phyloP scores from a whole-genome alignment of 2,113 vertebrate genomes.

The Indri indri region DNA sequence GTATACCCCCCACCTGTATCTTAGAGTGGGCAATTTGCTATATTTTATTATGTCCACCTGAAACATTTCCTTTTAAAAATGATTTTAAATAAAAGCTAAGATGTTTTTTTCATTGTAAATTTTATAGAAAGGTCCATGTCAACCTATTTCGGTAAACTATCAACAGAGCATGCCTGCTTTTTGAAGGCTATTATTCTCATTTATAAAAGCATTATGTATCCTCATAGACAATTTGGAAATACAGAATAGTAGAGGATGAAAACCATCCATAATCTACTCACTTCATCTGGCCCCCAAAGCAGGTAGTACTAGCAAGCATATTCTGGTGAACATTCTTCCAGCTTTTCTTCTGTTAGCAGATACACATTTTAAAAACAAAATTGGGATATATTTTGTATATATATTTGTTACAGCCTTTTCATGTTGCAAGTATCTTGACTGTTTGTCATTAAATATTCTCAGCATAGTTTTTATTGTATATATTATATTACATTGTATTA shows the following conservation, averaged over 20 bases:
- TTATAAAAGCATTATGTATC: background rate
- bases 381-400: background rate
- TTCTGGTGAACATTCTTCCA: background rate
- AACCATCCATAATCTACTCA: background rate
- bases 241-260: background rate
- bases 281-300: background rate
- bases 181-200: background rate
- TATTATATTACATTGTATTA: background rate
- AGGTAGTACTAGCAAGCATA: background rate
- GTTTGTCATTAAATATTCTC: background rate
- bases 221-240: background rate
- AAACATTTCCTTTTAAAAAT: conserved; percentile 9
- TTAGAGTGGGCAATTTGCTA: background rate
- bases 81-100: background rate
- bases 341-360: background rate
- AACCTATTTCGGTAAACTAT: background rate
- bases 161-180: background rate
- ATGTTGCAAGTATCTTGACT: background rate
- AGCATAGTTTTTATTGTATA: background rate
- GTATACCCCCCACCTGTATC: background rate
- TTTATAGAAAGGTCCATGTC: background rate
- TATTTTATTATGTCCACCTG: background rate
- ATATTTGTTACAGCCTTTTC: background rate
- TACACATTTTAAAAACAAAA: background rate
- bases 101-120: background rate